These are phyloP conservation scores for Entosphenus tridentatus DNA, from an alignment of 2,113 vertebrate species.

Conservation along the genomic window DNA sequence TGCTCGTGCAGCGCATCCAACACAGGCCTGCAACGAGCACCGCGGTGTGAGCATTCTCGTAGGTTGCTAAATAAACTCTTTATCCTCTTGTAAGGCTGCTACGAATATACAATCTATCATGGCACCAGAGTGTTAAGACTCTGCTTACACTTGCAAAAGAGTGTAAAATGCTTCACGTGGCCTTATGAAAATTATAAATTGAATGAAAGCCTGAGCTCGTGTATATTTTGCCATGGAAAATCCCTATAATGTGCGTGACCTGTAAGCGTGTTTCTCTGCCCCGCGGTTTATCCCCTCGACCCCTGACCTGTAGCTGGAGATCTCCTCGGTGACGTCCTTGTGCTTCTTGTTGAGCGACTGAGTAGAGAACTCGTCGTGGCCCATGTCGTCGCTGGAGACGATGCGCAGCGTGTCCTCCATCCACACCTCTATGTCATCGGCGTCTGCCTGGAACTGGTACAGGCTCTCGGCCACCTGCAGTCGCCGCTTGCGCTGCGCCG, in stretches of 20 bases:
- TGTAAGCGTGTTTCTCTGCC: too few species aligned
- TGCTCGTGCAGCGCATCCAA: slow-evolving; percentile 65
- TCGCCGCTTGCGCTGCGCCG: slow-evolving; percentile 37
- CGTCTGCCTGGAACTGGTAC: slow-evolving; percentile 74
- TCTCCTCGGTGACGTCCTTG: slow-evolving; percentile 66
- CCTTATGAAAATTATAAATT: too few species aligned
- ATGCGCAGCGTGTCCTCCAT: slow-evolving; percentile 71
- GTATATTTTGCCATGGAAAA: too few species aligned
- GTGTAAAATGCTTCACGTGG: too few species aligned
- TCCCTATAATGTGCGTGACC: too few species aligned
- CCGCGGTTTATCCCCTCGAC: background rate
- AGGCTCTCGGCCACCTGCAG: slow-evolving; percentile 53
- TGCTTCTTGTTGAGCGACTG: slow-evolving; percentile 80
- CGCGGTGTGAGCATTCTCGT: too few species aligned
- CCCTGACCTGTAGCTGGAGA: slow-evolving; percentile 34
- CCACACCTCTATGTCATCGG: slow-evolving; percentile 65
- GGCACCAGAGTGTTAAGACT: too few species aligned
- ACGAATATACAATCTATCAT: too few species aligned
- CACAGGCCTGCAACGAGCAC: slow-evolving; percentile 22
- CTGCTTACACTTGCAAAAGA: too few species aligned
- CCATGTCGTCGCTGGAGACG: slow-evolving; percentile 67
- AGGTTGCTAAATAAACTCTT: too few species aligned
- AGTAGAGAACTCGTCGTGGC: slow-evolving; percentile 77
- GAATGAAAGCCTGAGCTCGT: too few species aligned
- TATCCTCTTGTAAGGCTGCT: too few species aligned